Percentiles rank a stretch among this genome's conserved stretches.
Conservation (phyloP, 2,888 invertebrate genomes). For the Philaethria dido region DNA sequence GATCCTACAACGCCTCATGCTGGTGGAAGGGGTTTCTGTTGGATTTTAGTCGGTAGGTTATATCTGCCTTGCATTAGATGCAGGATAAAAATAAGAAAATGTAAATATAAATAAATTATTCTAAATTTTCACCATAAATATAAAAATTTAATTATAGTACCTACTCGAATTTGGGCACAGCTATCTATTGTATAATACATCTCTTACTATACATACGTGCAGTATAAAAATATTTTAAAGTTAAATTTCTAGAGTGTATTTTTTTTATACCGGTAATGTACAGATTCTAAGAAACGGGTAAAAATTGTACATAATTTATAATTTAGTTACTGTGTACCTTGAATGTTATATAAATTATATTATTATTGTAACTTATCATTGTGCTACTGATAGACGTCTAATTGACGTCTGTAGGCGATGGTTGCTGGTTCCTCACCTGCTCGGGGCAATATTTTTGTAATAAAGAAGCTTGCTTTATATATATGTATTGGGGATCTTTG, state of each 20-base stretch:
- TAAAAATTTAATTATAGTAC: neutral
- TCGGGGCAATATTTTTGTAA: no score
- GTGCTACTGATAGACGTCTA: no score
- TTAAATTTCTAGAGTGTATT: neutral
- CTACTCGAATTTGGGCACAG: neutral
- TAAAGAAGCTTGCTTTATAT: no score
- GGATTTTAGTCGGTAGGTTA: no score
- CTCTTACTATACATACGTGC: neutral
- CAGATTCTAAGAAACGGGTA: conserved; percentile 5
- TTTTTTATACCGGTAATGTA: neutral
- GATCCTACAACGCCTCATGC: no score
- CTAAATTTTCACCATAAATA: neutral
- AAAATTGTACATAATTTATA: neutral
- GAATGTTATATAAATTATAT: neutral
- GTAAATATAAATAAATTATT: neutral
- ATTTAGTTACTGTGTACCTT: conserved; percentile 11
- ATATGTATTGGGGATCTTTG: no score
- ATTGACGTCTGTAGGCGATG: no score
- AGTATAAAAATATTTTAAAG: neutral
- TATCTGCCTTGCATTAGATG: neutral
- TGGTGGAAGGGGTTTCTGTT: no score
- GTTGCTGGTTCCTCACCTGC: no score
- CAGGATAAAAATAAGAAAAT: neutral
- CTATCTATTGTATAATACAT: neutral
- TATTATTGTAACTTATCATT: neutral